Percentiles rank a stretch among this genome's conserved stretches.
These are phyloP conservation scores for Rhagologus leucostigma DNA, from an alignment of 2,113 vertebrate species.

Conservation along the genomic window DNA sequence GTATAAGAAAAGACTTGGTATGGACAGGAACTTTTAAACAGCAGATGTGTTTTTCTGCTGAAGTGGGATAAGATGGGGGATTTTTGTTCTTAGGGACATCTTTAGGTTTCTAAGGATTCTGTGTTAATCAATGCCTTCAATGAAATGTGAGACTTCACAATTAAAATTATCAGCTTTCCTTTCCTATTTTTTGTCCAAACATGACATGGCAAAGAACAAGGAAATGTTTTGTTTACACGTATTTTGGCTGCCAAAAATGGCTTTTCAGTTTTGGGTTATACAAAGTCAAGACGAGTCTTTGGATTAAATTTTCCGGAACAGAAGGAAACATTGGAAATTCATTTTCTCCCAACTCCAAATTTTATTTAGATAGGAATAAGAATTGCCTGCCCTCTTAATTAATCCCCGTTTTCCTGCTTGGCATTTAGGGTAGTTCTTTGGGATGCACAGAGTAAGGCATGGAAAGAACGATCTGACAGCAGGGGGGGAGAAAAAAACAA, in stretches of 20 bases:
- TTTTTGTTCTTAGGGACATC: neutral
- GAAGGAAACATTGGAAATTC: neutral
- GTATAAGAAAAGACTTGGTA: neutral
- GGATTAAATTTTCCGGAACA: neutral
- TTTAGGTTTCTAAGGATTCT: neutral
- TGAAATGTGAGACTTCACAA: neutral
- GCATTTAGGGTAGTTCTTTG: neutral
- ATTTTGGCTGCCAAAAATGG: neutral
- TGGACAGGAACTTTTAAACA: neutral
- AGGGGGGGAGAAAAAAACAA: neutral
- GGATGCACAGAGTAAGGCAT: neutral
- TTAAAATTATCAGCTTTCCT: neutral
- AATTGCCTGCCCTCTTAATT: neutral
- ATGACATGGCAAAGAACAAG: neutral
- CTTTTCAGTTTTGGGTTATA: neutral
- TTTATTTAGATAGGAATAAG: neutral
- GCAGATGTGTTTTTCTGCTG: neutral
- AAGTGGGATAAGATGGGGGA: neutral
- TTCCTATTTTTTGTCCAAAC: neutral
- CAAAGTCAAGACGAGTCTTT: neutral
- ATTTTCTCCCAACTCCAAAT: neutral
- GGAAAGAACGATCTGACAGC: neutral
- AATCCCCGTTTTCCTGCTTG: neutral
- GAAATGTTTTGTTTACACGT: neutral
- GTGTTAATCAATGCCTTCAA: neutral